Evolutionary conservation across 2,113 vertebrate species (phyloP).

Genomic region (Puffinus mauretanicus): DNA sequence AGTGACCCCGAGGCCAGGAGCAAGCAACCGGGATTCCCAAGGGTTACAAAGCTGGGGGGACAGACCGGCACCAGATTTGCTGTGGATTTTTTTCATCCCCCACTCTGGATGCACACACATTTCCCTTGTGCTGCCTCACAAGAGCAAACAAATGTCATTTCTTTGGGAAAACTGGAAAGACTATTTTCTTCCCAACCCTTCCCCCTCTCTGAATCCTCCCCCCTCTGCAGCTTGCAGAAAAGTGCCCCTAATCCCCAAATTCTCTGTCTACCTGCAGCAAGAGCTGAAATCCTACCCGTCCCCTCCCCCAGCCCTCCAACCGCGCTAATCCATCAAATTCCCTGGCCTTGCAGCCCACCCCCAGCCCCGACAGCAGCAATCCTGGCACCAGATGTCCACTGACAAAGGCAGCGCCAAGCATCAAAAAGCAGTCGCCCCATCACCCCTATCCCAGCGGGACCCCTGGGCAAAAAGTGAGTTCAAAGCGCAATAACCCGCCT

Average conservation of each 20-base stretch:
- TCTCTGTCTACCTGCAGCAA: conserved; percentile 44
- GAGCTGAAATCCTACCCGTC: neutral
- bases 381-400: conserved; percentile 67
- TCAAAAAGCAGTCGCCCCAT: conserved; percentile 1
- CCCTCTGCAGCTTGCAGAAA: neutral
- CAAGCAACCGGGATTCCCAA: neutral
- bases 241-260: conserved; percentile 32
- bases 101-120: neutral
- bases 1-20: conserved; percentile 10
- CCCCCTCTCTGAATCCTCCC: neutral
- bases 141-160: neutral
- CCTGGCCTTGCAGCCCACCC: conserved; percentile 30
- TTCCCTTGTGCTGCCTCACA: neutral
- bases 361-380: conserved; percentile 45
- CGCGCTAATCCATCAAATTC: conserved; percentile 48
- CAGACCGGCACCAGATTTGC: neutral
- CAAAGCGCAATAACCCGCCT: neutral
- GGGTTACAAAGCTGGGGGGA: neutral
- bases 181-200: neutral
- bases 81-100: neutral
- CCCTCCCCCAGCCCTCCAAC: conserved; percentile 41
- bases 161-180: neutral
- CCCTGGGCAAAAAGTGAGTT: neutral
- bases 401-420: conserved; percentile 45
- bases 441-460: neutral